Evolutionary conservation across 2,888 invertebrate species (phyloP).

Genomic region (Caenorhabditis macrosperma): DNA sequence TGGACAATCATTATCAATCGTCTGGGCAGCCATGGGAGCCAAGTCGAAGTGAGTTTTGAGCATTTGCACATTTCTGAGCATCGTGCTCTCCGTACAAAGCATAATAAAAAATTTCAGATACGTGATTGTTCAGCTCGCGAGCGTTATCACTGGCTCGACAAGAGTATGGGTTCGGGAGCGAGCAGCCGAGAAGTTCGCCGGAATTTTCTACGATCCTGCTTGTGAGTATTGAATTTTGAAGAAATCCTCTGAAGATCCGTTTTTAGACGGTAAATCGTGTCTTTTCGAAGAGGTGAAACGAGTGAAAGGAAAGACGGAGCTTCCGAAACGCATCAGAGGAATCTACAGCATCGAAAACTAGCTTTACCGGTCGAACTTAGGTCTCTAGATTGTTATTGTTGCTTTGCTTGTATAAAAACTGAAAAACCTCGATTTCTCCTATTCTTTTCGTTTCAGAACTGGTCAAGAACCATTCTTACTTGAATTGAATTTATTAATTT

Average conservation of each 20-base stretch:
- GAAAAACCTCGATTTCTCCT: not conserved
- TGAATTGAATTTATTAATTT: constrained; percentile 3
- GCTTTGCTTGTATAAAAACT: constrained; percentile 19
- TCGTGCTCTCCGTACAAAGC: too few relatives aligned
- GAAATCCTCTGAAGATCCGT: not conserved
- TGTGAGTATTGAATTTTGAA: constrained; percentile 61
- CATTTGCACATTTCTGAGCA: too few relatives aligned
- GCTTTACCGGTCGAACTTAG: constrained; percentile 42
- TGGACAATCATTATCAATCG: not conserved
- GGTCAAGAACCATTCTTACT: not conserved
- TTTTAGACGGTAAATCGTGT: constrained; percentile 86
- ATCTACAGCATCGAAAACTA: constrained; percentile 70
- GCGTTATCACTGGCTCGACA: constrained; percentile 77
- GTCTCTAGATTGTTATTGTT: constrained; percentile 44
- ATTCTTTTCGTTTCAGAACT: constrained; percentile 7
- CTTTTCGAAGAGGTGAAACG: constrained; percentile 87
- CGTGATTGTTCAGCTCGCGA: constrained; percentile 76
- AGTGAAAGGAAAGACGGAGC: constrained; percentile 84
- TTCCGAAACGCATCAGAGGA: constrained; percentile 72
- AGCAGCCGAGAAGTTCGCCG: constrained; percentile 76
- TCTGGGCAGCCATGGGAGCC: constrained; percentile 72
- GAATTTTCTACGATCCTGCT: constrained; percentile 78
- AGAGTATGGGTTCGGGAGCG: constrained; percentile 77
- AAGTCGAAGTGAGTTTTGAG: constrained; percentile 78
- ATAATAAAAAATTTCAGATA: constrained; percentile 68